Evolutionary conservation across 2,888 invertebrate genomes (phyloP), one percentile per base, ranked within the genome.

Genomic region (Brenthis hecate): DNA sequence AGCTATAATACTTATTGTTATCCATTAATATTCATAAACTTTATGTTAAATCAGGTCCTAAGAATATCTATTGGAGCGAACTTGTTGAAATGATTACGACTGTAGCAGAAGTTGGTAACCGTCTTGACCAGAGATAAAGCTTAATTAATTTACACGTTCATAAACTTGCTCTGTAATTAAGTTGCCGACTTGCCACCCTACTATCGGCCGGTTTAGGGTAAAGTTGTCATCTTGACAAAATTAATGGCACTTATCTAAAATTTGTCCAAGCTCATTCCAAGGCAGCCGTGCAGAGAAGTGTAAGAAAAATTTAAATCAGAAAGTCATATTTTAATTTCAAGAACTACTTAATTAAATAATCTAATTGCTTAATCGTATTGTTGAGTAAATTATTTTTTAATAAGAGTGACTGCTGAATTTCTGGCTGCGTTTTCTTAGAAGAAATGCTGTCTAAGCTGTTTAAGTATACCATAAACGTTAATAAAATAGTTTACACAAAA

Each of bases 151-250:
- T 75, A 75, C 73, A 73, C 68, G 69, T 73, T 73, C 65, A 72
- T 73, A 71, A 75, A 74, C 73, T 77, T 75, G 53, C 65, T 69
- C 51, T 63, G 72, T 77, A 77, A 77, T 78, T 77, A 78, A 76
- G 74, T 76, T 75, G 74, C 73, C 69, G 67, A 67, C 58, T 28
- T 47, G 57, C 57, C 36, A 43, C 36, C 71, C 71, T 70, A 68
- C 75, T 72, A 74, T 75, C 73, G 71, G 72, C 68, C 71, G 68
- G 72, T 66, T 71, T 62, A 58, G 72, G 68, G 56, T 60, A 67
- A 76, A 72, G 70, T 73, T 73, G 72, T 71, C 73, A 66, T 66
- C 74, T 76, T 74, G 55, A 71, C 65, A 71, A 73, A 74, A 76
- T 76, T 66, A 69, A 69, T 69, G 69, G 61, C 16, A 36, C 16